Evolutionary conservation across 2,797 vertebrate genomes (phyloP).

Genomic region (Chrysocyon brachyurus): DNA sequence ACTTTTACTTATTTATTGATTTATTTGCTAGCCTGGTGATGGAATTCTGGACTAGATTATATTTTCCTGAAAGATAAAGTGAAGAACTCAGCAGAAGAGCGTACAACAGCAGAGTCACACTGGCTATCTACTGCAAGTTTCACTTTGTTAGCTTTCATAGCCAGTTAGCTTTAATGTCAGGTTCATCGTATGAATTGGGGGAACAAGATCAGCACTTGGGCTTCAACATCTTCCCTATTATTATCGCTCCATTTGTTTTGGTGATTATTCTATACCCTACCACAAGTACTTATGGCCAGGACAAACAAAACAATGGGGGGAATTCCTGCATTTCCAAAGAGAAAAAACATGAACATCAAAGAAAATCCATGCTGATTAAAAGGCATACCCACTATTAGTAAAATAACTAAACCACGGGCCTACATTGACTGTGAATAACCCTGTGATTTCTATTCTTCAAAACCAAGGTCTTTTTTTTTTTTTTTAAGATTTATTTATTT

Average conservation of each 20-base stretch:
- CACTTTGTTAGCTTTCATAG: conserved; percentile 75
- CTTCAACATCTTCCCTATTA: conserved; percentile 64
- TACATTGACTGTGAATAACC: background rate
- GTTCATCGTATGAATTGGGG: conserved; percentile 63
- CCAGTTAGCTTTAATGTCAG: conserved; percentile 61
- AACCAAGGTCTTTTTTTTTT: background rate
- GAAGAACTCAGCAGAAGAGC: conserved; percentile 3
- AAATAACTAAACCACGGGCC: background rate
- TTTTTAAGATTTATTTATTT: background rate
- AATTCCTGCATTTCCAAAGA: conserved; percentile 4
- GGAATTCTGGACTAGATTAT: background rate
- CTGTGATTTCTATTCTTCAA: conserved; percentile 22
- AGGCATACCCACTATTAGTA: background rate
- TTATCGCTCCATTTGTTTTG: conserved; percentile 54
- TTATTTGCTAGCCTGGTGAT: background rate
- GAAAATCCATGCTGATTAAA: conserved; percentile 36
- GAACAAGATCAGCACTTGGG: conserved; percentile 58
- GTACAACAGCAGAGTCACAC: background rate
- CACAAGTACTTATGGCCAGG: background rate
- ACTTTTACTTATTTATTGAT: background rate
- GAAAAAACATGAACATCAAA: conserved; percentile 38
- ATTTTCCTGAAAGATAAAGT: conserved; percentile 6
- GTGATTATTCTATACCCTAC: conserved; percentile 62
- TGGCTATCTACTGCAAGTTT: conserved; percentile 32
- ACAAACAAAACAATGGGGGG: conserved; percentile 32